Evolutionary conservation across 2,113 vertebrate species (phyloP).

Genomic region (Polypterus bichir): DNA sequence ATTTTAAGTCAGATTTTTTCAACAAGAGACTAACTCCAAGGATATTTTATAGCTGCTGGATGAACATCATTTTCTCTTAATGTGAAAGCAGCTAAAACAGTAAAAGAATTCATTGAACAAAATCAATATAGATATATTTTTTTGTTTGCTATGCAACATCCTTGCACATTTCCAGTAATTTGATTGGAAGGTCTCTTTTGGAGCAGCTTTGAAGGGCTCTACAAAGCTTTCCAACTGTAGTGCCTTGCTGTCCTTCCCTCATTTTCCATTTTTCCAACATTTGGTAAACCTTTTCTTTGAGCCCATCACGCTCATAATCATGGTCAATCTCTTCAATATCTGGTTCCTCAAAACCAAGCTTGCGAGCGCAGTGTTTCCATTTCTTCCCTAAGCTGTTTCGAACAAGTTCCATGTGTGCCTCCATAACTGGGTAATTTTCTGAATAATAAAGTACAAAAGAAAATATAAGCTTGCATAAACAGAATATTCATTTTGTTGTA

Average conservation of each 20-base stretch:
- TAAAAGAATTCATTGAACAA: too few species aligned
- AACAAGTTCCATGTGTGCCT: slow-evolving; percentile 63
- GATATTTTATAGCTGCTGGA: too few species aligned
- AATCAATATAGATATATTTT: too few species aligned
- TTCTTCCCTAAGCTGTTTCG: slow-evolving; percentile 61
- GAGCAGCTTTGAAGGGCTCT: slow-evolving; percentile 45
- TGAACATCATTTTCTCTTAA: too few species aligned
- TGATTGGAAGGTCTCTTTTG: slow-evolving; percentile 49
- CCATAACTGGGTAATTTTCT: slow-evolving; percentile 43
- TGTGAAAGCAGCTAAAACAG: too few species aligned
- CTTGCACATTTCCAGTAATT: slow-evolving; percentile 28
- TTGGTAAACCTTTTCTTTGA: slow-evolving; percentile 84
- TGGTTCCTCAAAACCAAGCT: slow-evolving; percentile 54
- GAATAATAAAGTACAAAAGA: slow-evolving; percentile 11
- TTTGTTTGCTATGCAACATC: background rate
- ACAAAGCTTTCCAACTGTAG: slow-evolving; percentile 72
- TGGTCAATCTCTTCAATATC: slow-evolving; percentile 85
- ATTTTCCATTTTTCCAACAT: slow-evolving; percentile 78
- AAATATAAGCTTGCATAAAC: background rate
- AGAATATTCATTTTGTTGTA: too few species aligned
- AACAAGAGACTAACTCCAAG: too few species aligned
- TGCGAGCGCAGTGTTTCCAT: slow-evolving; percentile 76
- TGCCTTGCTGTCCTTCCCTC: slow-evolving; percentile 67
- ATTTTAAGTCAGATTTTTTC: too few species aligned
- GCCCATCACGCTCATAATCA: slow-evolving; percentile 67